These are phyloP conservation scores for Phengaris alcon DNA, from an alignment of 2,888 invertebrate genomes.

Conservation along the genomic window DNA sequence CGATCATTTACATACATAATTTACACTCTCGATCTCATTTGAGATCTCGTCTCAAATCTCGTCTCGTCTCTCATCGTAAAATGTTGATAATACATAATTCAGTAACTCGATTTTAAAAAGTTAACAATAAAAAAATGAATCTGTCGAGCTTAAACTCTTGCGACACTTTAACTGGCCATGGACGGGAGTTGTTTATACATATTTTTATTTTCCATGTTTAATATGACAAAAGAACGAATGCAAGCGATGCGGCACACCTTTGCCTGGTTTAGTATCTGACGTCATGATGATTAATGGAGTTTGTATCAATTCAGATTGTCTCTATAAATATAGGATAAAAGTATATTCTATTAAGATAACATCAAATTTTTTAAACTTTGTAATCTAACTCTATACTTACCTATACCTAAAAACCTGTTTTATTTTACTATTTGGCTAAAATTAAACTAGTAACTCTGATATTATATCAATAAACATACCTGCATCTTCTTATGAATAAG, in stretches of 20 bases:
- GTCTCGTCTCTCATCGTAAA: neutral
- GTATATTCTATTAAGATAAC: neutral
- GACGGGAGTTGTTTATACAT: neutral
- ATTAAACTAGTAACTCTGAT: too few species aligned
- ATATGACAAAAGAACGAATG: conserved; percentile 13
- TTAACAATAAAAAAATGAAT: neutral
- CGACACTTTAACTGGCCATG: neutral
- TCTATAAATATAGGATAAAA: neutral
- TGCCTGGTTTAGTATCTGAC: conserved; percentile 6
- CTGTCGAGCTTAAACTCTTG: neutral
- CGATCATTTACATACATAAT: neutral
- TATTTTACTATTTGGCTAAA: too few species aligned
- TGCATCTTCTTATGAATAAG: too few species aligned
- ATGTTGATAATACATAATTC: conserved; percentile 12
- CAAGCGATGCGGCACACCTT: conserved; percentile 12
- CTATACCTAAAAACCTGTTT: neutral
- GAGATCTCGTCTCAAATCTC: neutral
- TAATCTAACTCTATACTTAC: too few species aligned
- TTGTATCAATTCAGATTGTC: conserved; percentile 5
- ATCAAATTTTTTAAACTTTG: neutral
- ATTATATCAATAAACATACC: too few species aligned
- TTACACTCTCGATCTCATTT: conserved; percentile 17
- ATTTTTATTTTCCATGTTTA: conserved; percentile 5
- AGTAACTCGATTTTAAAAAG: conserved; percentile 3
- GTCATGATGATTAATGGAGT: conserved; percentile 1